Evolutionary conservation across 2,113 vertebrate genomes (phyloP).

Genomic region (Pygoscelis antarcticus): DNA sequence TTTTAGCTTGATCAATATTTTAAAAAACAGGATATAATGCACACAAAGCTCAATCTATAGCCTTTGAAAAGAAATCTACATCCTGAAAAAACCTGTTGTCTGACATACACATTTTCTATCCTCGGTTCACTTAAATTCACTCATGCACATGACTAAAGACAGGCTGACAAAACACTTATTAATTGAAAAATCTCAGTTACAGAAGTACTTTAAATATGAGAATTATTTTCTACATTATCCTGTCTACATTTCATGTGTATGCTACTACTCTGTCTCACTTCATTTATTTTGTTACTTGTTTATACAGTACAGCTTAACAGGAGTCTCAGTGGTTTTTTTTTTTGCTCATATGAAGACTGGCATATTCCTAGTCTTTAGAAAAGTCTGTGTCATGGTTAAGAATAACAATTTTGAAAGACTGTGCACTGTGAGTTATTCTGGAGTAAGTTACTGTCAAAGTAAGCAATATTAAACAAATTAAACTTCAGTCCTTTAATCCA

Average conservation of each 20-base stretch:
- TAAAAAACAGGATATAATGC: not conserved
- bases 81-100: not conserved
- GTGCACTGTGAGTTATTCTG: not conserved
- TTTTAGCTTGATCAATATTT: not conserved
- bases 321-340: not conserved
- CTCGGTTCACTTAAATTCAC: not conserved
- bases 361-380: not conserved
- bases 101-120: not conserved
- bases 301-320: not conserved
- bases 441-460: not conserved
- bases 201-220: not conserved
- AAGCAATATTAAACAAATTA: not conserved
- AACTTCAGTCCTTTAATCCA: not conserved
- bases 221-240: not conserved
- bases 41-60: not conserved
- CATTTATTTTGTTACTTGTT: conserved; percentile 36
- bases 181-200: not conserved
- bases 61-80: not conserved
- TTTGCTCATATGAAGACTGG: not conserved
- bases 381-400: not conserved
- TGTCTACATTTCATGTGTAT: not conserved
- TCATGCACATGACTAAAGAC: not conserved
- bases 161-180: not conserved
- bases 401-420: conserved; percentile 8
- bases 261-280: not conserved